Conservation (phyloP, 2,797 vertebrate species). For the Thamnophis elegans region DNA sequence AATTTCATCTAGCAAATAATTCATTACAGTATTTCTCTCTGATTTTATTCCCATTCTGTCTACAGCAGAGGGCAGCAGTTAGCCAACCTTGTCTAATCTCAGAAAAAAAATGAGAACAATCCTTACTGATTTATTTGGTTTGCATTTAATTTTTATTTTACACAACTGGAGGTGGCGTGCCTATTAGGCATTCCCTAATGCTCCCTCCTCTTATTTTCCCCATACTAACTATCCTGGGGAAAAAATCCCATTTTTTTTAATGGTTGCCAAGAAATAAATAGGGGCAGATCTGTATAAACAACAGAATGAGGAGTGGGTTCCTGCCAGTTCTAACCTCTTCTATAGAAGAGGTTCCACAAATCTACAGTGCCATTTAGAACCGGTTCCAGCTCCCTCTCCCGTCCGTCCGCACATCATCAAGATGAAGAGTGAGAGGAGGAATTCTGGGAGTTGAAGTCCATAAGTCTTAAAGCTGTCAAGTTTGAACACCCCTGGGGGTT, state of each 20-base stretch:
- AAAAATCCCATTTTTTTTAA: not conserved
- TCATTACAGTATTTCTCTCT: not conserved
- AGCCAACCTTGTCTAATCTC: not conserved
- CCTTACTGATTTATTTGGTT: not conserved
- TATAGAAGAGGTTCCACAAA: too few species aligned
- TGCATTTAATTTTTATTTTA: not conserved
- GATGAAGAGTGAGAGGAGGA: too few species aligned
- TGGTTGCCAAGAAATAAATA: not conserved
- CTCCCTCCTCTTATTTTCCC: not conserved
- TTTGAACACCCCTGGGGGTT: too few species aligned
- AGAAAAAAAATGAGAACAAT: not conserved
- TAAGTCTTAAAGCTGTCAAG: too few species aligned
- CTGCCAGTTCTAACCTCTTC: too few species aligned
- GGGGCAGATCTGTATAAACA: not conserved
- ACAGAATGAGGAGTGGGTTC: not conserved
- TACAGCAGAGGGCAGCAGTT: not conserved
- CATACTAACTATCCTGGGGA: not conserved
- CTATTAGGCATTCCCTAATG: not conserved
- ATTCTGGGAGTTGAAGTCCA: too few species aligned
- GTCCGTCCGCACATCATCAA: too few species aligned
- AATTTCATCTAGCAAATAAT: constrained; percentile 3
- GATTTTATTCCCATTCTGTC: not conserved
- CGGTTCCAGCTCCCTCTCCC: too few species aligned
- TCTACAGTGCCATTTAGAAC: too few species aligned
- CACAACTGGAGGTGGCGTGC: not conserved